phyloP scores from a whole-genome alignment of 1,140 invertebrate species.

The Drosophila parvula region DNA sequence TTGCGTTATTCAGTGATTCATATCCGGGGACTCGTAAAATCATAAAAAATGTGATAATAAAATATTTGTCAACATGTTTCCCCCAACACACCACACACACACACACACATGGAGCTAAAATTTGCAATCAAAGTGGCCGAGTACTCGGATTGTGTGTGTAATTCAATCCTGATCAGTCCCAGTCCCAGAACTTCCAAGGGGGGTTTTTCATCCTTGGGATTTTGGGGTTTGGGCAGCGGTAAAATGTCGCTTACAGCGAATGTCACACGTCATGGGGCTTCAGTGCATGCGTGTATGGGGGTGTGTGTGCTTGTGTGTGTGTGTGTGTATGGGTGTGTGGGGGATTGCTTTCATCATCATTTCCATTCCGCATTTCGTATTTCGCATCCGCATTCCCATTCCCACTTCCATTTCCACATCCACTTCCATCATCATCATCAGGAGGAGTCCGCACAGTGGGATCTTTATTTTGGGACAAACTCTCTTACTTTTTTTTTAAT shows the following conservation, averaged over 20 bases:
- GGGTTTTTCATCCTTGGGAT: slow-evolving; percentile 10
- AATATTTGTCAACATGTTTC: slow-evolving; percentile 79
- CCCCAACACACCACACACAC: slow-evolving; percentile 17
- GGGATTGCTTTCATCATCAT: slow-evolving; percentile 70
- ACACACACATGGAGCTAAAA: slow-evolving; percentile 40
- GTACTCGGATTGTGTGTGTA: slow-evolving; percentile 79
- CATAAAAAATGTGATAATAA: slow-evolving; percentile 82
- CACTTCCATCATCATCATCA: slow-evolving; percentile 32
- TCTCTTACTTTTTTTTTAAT: not conserved
- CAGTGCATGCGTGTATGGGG: slow-evolving; percentile 1
- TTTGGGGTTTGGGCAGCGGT: slow-evolving; percentile 41
- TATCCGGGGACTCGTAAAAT: slow-evolving; percentile 82
- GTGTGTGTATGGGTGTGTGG: slow-evolving; percentile 6
- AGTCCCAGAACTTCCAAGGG: slow-evolving; percentile 20
- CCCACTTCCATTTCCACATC: slow-evolving; percentile 20
- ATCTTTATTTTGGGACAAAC: not conserved
- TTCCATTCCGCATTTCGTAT: slow-evolving; percentile 51
- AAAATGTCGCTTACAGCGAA: slow-evolving; percentile 80
- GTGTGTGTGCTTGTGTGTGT: slow-evolving; percentile 2
- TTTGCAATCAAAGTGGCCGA: slow-evolving; percentile 80
- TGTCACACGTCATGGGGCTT: slow-evolving; percentile 71
- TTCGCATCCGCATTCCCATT: slow-evolving; percentile 24
- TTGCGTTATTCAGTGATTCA: slow-evolving; percentile 75
- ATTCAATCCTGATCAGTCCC: slow-evolving; percentile 80
- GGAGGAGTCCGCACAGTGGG: slow-evolving; percentile 11